Conservation (phyloP, 2,113 vertebrate species). For the Gila orcuttii region DNA sequence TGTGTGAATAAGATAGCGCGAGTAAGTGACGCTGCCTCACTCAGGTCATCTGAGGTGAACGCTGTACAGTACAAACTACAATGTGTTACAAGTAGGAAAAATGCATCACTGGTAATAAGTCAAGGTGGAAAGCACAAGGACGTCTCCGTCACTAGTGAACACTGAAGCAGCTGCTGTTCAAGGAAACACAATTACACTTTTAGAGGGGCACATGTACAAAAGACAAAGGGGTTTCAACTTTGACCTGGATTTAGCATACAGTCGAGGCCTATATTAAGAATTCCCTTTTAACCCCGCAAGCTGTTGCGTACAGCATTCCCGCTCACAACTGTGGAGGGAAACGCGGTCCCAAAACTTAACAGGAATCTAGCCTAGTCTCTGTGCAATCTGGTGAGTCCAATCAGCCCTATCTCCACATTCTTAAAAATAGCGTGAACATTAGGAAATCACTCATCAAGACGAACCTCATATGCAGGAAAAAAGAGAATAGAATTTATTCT, state of each 20-base stretch:
- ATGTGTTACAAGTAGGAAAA: slow-evolving; percentile 27
- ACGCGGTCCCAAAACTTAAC: neutral
- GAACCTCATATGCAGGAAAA: neutral
- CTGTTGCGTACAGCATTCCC: neutral
- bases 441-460: slow-evolving; percentile 26
- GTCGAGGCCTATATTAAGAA: slow-evolving; percentile 45
- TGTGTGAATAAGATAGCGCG: slow-evolving; percentile 30
- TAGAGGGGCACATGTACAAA: neutral
- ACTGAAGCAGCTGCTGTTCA: slow-evolving; percentile 8
- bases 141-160: neutral
- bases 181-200: slow-evolving; percentile 30
- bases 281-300: neutral
- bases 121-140: slow-evolving; percentile 1
- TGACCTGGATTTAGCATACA: slow-evolving; percentile 28
- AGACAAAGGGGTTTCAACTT: slow-evolving; percentile 22
- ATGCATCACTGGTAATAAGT: neutral
- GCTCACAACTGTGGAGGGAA: neutral
- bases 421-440: slow-evolving; percentile 25
- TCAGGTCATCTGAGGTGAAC: slow-evolving; percentile 56
- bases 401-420: neutral
- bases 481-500: neutral
- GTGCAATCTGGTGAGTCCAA: slow-evolving; percentile 26
- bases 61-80: slow-evolving; percentile 31
- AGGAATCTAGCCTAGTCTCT: slow-evolving; percentile 9
- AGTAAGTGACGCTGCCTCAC: slow-evolving; percentile 12